Base-by-base conservation (phyloP, 2,888 invertebrate genomes). In the Galerucella nymphaeae region DNA sequence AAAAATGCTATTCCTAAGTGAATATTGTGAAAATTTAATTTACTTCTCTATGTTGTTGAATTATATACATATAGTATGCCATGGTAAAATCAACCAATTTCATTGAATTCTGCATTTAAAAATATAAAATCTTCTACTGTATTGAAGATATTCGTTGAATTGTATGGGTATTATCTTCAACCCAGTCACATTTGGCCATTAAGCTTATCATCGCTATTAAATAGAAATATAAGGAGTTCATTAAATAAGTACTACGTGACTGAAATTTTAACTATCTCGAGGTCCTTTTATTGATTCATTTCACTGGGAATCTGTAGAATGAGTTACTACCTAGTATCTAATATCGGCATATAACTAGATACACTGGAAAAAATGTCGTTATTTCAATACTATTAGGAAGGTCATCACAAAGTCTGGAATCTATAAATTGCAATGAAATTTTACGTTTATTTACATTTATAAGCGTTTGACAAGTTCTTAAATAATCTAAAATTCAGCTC, bases 211-310 rank as follows among this genome's bases (percentile, higher is more conserved):
- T 58, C 66, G 58, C 45, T 42, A 58, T 23, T 45, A 58, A 66
- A 66, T 23, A 66, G 23, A 66, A 42, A 66, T 57, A 66, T 57
- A 53, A 2, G 14, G 1, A 66, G 66, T 66, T 66, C 66, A 58
- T 66, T 58, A 66, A 66, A 58, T 30, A 30, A 5, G 23, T 57
- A 14, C 30, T 20, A 58, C 66, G 66, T 66, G 66, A 66, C 57
- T n/a, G 42, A 57, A 42, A 66, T 66, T 55, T 45, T 58, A 23
- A 58, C 57, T 58, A 20, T 45, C 30, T 10, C 14, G 58, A 66
- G 23, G 45, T 58, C 66, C 58, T 62, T 69, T 68, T 68, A 68
- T 68, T 62, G 68, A 58, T 61, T 68, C 68, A 68, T 61, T 68
- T 50, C 61, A 50, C 50, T 48, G n/a, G 48, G 2, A 5, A 10